These are phyloP conservation scores for Pomatostomus ruficeps DNA, from an alignment of 2,113 vertebrate species.

Conservation along the genomic window DNA sequence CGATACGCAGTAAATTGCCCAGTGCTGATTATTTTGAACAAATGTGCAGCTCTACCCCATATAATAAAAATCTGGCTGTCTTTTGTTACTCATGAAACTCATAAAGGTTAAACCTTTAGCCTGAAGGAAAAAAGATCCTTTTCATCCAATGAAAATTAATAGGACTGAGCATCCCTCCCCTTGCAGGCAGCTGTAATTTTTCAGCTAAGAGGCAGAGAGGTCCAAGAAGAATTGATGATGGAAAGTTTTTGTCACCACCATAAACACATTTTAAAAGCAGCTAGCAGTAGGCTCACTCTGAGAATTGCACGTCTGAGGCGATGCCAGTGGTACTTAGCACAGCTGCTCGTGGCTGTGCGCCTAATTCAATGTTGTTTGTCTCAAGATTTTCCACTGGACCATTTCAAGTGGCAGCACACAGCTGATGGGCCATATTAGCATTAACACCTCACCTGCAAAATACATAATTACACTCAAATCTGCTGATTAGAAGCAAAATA, in stretches of 20 bases:
- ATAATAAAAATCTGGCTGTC: constrained; percentile 31
- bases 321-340: constrained; percentile 36
- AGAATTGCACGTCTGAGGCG: not conserved
- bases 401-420: constrained; percentile 47
- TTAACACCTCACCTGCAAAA: constrained; percentile 54
- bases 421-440: constrained; percentile 12
- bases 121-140: constrained; percentile 6
- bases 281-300: not conserved
- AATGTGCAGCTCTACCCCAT: not conserved
- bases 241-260: constrained; percentile 41
- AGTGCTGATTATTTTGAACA: constrained; percentile 44
- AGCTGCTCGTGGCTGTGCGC: constrained; percentile 13
- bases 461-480: constrained; percentile 2
- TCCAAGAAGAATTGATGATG: constrained; percentile 44
- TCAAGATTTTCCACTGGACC: constrained; percentile 34
- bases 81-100: constrained; percentile 25
- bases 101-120: constrained; percentile 51
- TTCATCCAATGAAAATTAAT: constrained; percentile 32
- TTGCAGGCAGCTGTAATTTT: constrained; percentile 28
- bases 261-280: constrained; percentile 3
- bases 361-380: constrained; percentile 46
- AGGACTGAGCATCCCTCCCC: not conserved
- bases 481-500: constrained; percentile 30
- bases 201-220: not conserved
- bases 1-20: not conserved